Evolutionary conservation across 2,888 invertebrate genomes (phyloP).

Genomic region (Cantharis rufa): DNA sequence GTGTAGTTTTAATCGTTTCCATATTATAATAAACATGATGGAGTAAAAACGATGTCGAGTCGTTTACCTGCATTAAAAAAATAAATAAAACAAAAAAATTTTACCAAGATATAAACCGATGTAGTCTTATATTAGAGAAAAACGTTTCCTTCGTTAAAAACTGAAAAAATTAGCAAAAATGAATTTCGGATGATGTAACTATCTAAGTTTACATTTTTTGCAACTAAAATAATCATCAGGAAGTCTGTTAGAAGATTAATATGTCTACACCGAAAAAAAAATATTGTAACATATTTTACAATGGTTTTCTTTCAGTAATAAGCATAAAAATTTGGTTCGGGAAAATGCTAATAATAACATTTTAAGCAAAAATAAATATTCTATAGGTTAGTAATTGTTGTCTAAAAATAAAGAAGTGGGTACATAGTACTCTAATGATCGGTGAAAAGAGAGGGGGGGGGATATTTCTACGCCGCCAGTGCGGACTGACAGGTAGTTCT

Average conservation of each 20-base stretch:
- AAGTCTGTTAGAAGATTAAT: not conserved
- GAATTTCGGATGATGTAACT: not conserved
- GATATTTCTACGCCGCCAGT: no score
- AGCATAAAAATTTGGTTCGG: not conserved
- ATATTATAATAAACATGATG: not conserved
- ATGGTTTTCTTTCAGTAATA: not conserved
- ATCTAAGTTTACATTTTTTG: not conserved
- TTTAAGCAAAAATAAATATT: not conserved
- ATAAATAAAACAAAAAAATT: not conserved
- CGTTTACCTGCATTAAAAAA: not conserved
- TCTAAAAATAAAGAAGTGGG: not conserved
- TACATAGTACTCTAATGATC: not conserved
- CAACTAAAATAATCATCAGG: not conserved
- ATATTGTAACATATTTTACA: not conserved
- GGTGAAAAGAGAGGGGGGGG: not conserved
- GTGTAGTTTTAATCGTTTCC: not conserved
- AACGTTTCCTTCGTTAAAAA: not conserved
- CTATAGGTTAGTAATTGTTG: not conserved
- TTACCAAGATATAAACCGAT: no score
- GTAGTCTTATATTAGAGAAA: no score
- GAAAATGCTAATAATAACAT: not conserved
- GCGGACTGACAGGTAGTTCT: no score
- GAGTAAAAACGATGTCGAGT: not conserved
- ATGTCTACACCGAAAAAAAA: not conserved
- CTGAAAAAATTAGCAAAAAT: not conserved